Conservation (phyloP, 2,888 invertebrate species). For the Melieria picta region DNA sequence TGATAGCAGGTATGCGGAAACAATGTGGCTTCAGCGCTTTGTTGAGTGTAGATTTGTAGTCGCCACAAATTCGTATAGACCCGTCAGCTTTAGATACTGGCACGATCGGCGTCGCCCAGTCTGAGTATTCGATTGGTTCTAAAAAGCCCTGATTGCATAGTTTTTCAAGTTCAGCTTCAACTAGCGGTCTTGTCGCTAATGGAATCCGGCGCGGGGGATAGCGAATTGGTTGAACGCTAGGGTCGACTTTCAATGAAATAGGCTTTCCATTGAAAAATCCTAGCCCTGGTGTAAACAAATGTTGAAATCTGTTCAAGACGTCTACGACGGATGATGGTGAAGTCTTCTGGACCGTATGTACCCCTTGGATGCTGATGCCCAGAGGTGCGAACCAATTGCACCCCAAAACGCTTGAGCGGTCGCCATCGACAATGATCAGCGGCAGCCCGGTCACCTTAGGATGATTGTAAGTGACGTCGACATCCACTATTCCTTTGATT, state of each 20-base stretch:
- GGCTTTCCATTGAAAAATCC: constrained; percentile 7
- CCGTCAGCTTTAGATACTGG: constrained; percentile 42
- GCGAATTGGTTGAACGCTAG: constrained; percentile 1
- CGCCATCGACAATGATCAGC: constrained; percentile 30
- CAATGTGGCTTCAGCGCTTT: constrained; percentile 44
- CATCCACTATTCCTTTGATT: constrained; percentile 2
- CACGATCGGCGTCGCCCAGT: constrained; percentile 37
- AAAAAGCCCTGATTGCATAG: no score
- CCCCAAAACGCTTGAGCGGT: constrained; percentile 35
- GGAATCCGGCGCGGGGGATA: constrained; percentile 14
- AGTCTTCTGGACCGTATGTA: constrained; percentile 13
- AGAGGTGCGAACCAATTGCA: constrained; percentile 40
- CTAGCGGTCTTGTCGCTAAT: constrained; percentile 12
- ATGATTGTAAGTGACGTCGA: constrained; percentile 10
- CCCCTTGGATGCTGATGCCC: constrained; percentile 32
- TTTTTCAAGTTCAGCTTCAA: constrained; percentile 40
- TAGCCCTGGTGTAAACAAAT: neutral
- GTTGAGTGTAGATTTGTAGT: constrained; percentile 53
- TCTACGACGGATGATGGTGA: neutral
- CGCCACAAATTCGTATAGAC: constrained; percentile 48
- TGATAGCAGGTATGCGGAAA: constrained; percentile 44
- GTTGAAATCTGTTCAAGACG: neutral
- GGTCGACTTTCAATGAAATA: constrained; percentile 19
- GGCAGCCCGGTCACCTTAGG: constrained; percentile 19
- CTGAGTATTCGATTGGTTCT: no score